Base-by-base conservation (phyloP, 2,113 vertebrate genomes). In the Athene noctua region DNA sequence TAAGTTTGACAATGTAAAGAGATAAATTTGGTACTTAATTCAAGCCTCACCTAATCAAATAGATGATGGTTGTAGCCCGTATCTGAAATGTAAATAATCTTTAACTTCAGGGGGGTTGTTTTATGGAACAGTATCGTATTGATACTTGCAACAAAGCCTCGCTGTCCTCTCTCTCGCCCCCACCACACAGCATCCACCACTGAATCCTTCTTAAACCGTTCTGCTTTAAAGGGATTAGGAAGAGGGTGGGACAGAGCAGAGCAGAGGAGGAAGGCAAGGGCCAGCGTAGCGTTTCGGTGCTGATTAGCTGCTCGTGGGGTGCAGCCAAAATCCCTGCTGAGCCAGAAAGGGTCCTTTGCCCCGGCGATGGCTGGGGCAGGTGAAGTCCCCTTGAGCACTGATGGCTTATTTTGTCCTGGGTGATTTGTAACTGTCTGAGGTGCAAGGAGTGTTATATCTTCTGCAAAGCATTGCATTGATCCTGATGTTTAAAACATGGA, bases 1-100 rank as follows among this genome's bases (percentile, higher is more conserved):
- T 97, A 96, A 95, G 40, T 97, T 97, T 96, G 95, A 97, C 95
- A 97, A 96, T 85, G 96, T 67, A 92, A 94, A 97, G 97, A 96
- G 94, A 97, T 96, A 96, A 96, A 97, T 96, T 94, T 71, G 83
- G 96, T 94, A 9, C 72, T 95, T 96, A 95, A 93, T 96, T 95
- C 49, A 8, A 96, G 87, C 86, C 88, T 96, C 12, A 30, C 81
- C 86, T 96, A 89, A 96, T 89, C 85, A 94, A 92, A 91, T 26
- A 90, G 93, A 96, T 97, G 47, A 73, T 57, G 92, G 95, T 81
- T 88, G 94, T 96, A 97, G 90, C 74, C 84, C 25, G 0, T 84
- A 80, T 77, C 88, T 70, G 55, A 96, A 91, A 91, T 94, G 96
- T 97, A 97, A 97, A 97, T 96, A 96, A 96, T 94, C 70, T 72